Conservation (phyloP, 2,797 vertebrate species). For the Bufotes viridis region DNA sequence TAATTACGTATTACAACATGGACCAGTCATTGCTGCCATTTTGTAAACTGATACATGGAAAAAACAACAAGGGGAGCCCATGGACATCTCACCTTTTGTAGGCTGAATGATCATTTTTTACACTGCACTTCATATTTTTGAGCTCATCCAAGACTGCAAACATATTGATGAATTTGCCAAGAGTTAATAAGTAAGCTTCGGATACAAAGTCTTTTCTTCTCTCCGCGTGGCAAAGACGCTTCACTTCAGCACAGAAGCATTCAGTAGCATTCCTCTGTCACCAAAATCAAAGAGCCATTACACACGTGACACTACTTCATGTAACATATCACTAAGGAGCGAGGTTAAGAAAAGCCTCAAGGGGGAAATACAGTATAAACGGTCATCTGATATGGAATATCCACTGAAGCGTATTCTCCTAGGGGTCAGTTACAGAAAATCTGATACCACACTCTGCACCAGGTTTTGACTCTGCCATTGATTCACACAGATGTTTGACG, state of each 20-base stretch:
- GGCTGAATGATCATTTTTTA: conserved; percentile 97
- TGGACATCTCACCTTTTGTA: conserved; percentile 87
- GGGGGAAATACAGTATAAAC: no score
- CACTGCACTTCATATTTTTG: conserved; percentile 99
- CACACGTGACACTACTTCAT: neutral
- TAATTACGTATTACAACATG: neutral
- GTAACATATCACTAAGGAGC: neutral
- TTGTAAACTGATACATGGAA: neutral
- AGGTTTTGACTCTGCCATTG: no score
- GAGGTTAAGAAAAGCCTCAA: neutral
- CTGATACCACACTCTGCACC: no score
- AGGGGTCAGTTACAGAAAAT: no score
- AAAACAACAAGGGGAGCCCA: no score
- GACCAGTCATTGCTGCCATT: neutral
- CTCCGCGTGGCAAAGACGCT: conserved; percentile 91
- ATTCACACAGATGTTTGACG: no score
- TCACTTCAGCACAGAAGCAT: conserved; percentile 94
- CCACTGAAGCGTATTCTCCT: no score
- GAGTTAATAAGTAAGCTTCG: conserved; percentile 92
- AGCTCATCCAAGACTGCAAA: conserved; percentile 96
- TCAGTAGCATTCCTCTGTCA: conserved; percentile 92
- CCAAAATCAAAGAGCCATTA: neutral
- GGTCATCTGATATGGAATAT: no score
- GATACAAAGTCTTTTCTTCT: conserved; percentile 98
- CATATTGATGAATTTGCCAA: conserved; percentile 99